Evolutionary conservation across 2,888 invertebrate genomes (phyloP).

Genomic region (Leptinotarsa juncta): DNA sequence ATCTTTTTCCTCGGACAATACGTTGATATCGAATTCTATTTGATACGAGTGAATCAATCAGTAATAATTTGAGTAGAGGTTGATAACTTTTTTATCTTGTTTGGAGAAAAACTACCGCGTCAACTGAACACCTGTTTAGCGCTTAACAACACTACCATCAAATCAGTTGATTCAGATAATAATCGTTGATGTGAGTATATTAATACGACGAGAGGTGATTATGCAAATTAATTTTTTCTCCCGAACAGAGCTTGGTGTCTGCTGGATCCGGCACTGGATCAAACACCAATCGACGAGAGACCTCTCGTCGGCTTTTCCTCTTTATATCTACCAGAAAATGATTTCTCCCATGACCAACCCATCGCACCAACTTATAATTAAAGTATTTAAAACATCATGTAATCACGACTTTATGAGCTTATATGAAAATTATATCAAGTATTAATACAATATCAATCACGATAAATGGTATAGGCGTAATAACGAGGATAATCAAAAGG

Average conservation of each 20-base stretch:
- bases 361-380: conserved; percentile 51
- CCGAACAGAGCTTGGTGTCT: neutral
- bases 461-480: conserved; percentile 46
- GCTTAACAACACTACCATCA: no score
- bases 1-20: no score
- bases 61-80: no score
- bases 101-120: no score
- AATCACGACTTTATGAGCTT: conserved; percentile 46
- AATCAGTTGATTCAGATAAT: no score
- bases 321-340: conserved; percentile 41
- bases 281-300: conserved; percentile 12
- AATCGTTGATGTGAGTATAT: no score
- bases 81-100: no score
- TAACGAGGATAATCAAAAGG: conserved; percentile 41
- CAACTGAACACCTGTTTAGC: no score
- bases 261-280: conserved; percentile 16
- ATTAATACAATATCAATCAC: conserved; percentile 53
- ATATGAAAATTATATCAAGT: conserved; percentile 52
- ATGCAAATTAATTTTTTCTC: neutral
- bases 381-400: conserved; percentile 50
- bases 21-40: no score
- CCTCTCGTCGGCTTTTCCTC: conserved; percentile 38
- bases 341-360: conserved; percentile 47
- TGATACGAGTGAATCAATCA: no score
- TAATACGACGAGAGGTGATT: no score